Conservation (phyloP, 2,113 vertebrate species). For the Myxocyprinus asiaticus region DNA sequence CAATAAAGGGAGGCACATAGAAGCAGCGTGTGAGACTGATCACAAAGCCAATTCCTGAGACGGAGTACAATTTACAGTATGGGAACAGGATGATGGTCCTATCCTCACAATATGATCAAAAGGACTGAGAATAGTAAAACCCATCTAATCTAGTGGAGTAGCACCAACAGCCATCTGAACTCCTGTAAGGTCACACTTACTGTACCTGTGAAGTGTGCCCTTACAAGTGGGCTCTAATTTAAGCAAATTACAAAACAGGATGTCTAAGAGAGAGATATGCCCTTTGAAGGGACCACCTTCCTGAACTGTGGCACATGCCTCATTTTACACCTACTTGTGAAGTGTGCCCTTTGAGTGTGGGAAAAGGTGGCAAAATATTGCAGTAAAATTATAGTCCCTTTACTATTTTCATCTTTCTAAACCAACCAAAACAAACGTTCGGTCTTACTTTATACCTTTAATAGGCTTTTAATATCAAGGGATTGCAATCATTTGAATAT, state of each 20-base stretch:
- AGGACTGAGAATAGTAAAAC: not conserved
- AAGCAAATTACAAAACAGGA: slow-evolving; percentile 20
- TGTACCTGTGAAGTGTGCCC: slow-evolving; percentile 44
- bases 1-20: not conserved
- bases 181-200: not conserved
- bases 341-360: slow-evolving; percentile 19
- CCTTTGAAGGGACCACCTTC: slow-evolving; percentile 38
- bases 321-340: not conserved
- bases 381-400: not conserved
- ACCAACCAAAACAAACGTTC: not conserved
- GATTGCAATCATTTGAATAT: not conserved
- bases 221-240: slow-evolving; percentile 19
- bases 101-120: slow-evolving; percentile 31
- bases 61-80: not conserved
- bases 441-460: too few species aligned
- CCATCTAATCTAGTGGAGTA: slow-evolving; percentile 16
- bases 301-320: slow-evolving; percentile 29
- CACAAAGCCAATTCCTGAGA: slow-evolving; percentile 20
- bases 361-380: not conserved
- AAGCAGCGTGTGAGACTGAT: not conserved
- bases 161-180: slow-evolving; percentile 9
- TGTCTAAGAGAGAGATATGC: slow-evolving; percentile 2
- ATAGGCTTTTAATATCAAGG: not conserved
- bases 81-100: slow-evolving; percentile 35
- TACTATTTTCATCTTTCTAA: not conserved